Evolutionary conservation across 2,797 vertebrate species (phyloP).

Genomic region (Hozukius guyotensis): DNA sequence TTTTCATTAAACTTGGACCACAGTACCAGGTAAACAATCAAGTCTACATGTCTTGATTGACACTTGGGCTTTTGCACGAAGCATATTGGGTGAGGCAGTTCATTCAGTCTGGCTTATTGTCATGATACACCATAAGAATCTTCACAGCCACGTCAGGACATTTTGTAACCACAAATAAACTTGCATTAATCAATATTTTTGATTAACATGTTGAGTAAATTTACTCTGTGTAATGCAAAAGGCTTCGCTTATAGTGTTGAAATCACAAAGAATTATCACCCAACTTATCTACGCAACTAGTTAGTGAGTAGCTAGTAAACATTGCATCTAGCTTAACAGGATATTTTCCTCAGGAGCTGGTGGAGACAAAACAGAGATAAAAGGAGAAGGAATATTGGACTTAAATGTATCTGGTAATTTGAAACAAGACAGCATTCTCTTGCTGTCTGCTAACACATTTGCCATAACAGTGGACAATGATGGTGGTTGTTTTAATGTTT

Average conservation of each 20-base stretch:
- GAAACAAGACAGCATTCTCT: not conserved
- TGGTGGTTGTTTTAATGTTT: not conserved
- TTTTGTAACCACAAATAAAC: not conserved
- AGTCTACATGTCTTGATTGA: not conserved
- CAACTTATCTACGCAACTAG: not conserved
- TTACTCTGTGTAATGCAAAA: not conserved
- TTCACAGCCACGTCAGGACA: not conserved
- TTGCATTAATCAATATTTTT: not conserved
- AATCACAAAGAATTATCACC: not conserved
- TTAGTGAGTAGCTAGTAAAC: not conserved
- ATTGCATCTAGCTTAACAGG: not conserved
- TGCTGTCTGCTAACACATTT: not conserved
- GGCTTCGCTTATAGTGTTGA: not conserved
- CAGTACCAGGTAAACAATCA: slow-evolving; percentile 82
- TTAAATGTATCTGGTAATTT: not conserved
- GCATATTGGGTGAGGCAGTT: not conserved
- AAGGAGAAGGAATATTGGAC: not conserved
- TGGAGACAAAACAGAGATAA: not conserved
- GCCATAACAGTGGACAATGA: not conserved
- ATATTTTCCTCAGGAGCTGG: not conserved
- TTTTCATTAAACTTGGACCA: slow-evolving; percentile 88
- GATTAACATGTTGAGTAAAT: not conserved
- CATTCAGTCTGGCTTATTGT: not conserved
- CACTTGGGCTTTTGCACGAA: not conserved
- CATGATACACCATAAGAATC: not conserved